Base-by-base conservation (phyloP, 2,888 invertebrate species). In the Nipponacmea schrenckii region DNA sequence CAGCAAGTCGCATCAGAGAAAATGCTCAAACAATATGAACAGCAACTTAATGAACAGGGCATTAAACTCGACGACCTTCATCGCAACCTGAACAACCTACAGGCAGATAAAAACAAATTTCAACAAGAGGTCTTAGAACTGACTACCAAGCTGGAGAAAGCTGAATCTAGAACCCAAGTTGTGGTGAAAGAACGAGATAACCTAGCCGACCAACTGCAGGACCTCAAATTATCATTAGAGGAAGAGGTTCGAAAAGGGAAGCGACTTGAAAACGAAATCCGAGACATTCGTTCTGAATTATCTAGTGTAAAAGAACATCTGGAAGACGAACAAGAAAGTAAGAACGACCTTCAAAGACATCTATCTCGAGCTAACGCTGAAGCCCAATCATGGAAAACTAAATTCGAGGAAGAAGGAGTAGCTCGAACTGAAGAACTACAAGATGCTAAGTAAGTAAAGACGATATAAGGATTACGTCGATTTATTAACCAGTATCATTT, bases 101-200 rank as follows among this genome's bases (percentile, higher is more conserved):
- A 24, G 24, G 24, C 56, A 10, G 24, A 56, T 56, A 56, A 56
- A 56, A 56, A 56, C 24, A 56, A 56, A 56, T 24, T 56, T 24
- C 56, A 56, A 56, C 56, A 24, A 56, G 56, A 56, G 24, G 24
- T 24, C 56, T 24, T 56, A 24, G 56, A 56, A 56, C 56, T 56
- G 56, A 24, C 24, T 24, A 56, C 56, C 56, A 56, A 56, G 56
- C 56, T 56, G 14, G 56, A 56, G 56, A 56, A 56, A 56, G 56
- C 56, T 24, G 56, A 56, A 24, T 24, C 20, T 24, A 8, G 56
- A 20, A 10, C 14, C 20, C 20, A 24, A 10, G 56, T 56, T 56
- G 12, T 56, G 14, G 24, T 24, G 24, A 56, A 56, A 24, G 56
- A 56, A 24, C 20, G 56, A 56, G 56, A 56, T 0, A 7, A 10